These are phyloP conservation scores for Pachypeltis micranthus DNA, from an alignment of 1,140 invertebrate species.

Conservation along the genomic window DNA sequence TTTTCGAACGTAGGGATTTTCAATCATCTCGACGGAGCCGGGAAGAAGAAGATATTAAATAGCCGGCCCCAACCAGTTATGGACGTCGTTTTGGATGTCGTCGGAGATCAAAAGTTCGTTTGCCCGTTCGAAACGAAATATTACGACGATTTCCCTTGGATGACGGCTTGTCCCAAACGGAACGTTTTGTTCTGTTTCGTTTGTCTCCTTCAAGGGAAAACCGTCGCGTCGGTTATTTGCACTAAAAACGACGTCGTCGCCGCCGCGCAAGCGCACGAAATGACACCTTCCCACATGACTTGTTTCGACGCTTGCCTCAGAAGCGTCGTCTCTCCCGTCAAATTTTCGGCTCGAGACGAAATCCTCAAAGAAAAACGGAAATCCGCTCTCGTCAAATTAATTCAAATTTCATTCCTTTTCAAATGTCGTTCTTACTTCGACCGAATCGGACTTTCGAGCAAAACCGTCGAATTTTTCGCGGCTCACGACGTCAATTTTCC, in stretches of 20 bases:
- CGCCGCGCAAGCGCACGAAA: neutral
- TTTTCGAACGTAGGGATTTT: neutral
- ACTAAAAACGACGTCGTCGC: neutral
- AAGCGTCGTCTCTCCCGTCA: neutral
- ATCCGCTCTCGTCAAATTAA: neutral
- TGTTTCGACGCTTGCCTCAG: neutral
- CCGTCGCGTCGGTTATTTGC: constrained; percentile 1
- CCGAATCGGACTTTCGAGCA: neutral
- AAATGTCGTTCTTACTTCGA: neutral
- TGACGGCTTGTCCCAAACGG: neutral
- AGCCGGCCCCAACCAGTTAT: neutral
- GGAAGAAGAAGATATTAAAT: neutral
- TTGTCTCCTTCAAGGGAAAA: neutral
- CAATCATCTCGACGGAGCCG: neutral
- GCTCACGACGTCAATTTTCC: neutral
- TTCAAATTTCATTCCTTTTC: neutral
- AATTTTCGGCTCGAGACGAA: too few relatives aligned
- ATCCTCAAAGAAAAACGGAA: neutral
- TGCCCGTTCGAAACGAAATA: neutral
- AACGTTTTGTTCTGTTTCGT: neutral
- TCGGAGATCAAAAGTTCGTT: neutral
- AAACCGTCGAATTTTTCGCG: neutral
- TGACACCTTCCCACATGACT: neutral
- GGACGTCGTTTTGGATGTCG: neutral
- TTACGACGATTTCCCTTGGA: neutral